Base-by-base conservation (phyloP, 2,113 vertebrate species). In the Sander vitreus region DNA sequence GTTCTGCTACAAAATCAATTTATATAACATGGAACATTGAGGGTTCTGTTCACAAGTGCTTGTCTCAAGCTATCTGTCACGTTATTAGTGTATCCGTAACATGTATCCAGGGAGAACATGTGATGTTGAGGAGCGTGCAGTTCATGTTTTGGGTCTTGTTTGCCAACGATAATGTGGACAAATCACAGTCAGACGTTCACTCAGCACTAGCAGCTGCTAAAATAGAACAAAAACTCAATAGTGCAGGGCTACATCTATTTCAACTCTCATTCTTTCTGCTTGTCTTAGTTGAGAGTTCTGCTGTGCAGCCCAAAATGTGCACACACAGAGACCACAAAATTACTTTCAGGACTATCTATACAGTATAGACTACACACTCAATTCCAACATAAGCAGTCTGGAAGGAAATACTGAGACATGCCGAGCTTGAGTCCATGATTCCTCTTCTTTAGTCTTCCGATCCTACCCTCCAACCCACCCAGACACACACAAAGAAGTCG, bases 131-230 rank as follows among this genome's bases (percentile, higher is more conserved):
- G 74, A 80, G 82, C 1, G 54, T 58, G 55, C 67, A 63, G 85
- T 83, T 88, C 83, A 78, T 87, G 83, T 79, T 91, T 83, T 86
- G 84, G 62, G 68, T 85, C 78, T 71, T 59, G 53, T 85, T 85
- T 87, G 76, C 71, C 77, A 67, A 65, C 76, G 77, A 87, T 80
- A 74, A 77, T 81, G 76, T 68, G 81, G 50, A 79, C 58, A 81
- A 83, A 84, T 65, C 70, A n/a, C 43, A 1, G 53, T 50, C n/a
- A 86, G 76, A 63, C 55, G 47, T 75, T 81, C 58, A 36, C n/a
- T 73, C 68, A 18, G 71, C 71, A 59, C 65, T 33, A 82, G 69
- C 76, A 73, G 73, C 76, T 79, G 70, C 67, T 72, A 39, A 78
- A 85, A 76, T 89, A 64, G 51, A 75, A 72, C 18, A 71, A 48